Percentiles rank a stretch among this genome's conserved stretches.
Conservation (phyloP, 2,113 vertebrate genomes). For the Coreoperca whiteheadi region DNA sequence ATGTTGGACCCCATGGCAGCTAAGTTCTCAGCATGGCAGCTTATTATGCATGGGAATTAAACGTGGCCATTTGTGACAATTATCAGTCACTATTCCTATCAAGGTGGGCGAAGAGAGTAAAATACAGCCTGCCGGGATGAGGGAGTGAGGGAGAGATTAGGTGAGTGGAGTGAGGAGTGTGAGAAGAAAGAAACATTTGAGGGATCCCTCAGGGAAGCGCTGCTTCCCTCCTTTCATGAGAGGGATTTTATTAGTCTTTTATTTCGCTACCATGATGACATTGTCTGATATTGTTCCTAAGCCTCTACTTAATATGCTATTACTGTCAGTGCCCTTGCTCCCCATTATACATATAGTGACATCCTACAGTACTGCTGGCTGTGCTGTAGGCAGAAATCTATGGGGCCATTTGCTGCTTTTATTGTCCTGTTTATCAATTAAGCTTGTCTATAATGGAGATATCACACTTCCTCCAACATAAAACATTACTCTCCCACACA, state of each 20-base stretch:
- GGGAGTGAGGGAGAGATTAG: constrained; percentile 34
- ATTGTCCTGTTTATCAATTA: constrained; percentile 83
- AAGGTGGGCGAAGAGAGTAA: constrained; percentile 43
- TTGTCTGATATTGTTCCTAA: constrained; percentile 62
- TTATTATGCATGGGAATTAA: constrained; percentile 55
- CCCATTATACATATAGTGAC: constrained; percentile 40
- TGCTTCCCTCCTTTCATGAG: constrained; percentile 52
- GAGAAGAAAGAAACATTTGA: constrained; percentile 67
- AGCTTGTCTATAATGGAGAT: constrained; percentile 76
- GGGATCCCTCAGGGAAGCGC: constrained; percentile 72
- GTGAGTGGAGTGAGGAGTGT: constrained; percentile 64
- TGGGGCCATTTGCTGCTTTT: constrained; percentile 70
- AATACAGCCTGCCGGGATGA: constrained; percentile 39
- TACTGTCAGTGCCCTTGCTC: constrained; percentile 59
- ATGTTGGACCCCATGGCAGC: constrained; percentile 5
- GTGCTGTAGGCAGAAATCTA: constrained; percentile 63
- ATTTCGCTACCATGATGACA: constrained; percentile 69
- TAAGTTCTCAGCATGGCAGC: constrained; percentile 59
- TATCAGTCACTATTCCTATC: constrained; percentile 57
- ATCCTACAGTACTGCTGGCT: constrained; percentile 52
- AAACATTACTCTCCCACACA: constrained; percentile 83
- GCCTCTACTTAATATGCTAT: constrained; percentile 66
- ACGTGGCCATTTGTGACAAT: constrained; percentile 62
- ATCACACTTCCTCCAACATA: constrained; percentile 80
- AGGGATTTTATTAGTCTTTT: constrained; percentile 66